Conservation (phyloP, 2,888 invertebrate species). For the Parnassius smintheus region DNA sequence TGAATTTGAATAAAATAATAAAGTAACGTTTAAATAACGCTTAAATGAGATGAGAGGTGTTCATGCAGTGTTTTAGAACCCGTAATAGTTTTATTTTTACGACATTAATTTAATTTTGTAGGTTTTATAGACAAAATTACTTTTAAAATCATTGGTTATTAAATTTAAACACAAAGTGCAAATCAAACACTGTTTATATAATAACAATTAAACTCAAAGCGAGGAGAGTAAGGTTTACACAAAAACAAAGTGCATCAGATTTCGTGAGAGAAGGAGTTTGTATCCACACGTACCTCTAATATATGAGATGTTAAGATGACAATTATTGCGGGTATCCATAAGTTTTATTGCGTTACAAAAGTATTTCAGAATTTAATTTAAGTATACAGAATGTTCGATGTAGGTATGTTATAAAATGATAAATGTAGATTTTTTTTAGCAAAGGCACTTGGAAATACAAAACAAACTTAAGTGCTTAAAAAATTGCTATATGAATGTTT, state of each 20-base stretch:
- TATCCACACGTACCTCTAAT: constrained; percentile 49
- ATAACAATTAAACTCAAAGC: constrained; percentile 4
- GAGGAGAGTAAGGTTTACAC: constrained; percentile 37
- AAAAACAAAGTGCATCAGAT: constrained; percentile 40
- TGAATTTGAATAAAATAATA: too few relatives aligned
- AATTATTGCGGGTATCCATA: background rate
- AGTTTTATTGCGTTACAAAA: background rate
- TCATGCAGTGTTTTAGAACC: constrained; percentile 14
- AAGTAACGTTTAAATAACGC: too few relatives aligned
- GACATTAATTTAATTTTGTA: background rate
- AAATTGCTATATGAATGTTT: constrained; percentile 89
- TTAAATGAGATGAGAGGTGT: background rate
- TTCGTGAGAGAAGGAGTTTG: constrained; percentile 22
- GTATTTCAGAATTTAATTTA: background rate
- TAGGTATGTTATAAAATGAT: background rate
- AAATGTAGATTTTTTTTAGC: constrained; percentile 29
- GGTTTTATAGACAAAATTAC: background rate
- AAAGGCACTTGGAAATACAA: constrained; percentile 66
- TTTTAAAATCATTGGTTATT: background rate
- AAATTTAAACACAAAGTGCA: constrained; percentile 27
- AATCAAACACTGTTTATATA: constrained; percentile 36
- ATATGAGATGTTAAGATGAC: background rate
- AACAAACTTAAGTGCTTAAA: constrained; percentile 36
- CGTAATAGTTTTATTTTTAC: background rate
- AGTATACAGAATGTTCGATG: background rate